Evolutionary conservation across 2,113 vertebrate species (phyloP).

Genomic region (Panthera uncia): DNA sequence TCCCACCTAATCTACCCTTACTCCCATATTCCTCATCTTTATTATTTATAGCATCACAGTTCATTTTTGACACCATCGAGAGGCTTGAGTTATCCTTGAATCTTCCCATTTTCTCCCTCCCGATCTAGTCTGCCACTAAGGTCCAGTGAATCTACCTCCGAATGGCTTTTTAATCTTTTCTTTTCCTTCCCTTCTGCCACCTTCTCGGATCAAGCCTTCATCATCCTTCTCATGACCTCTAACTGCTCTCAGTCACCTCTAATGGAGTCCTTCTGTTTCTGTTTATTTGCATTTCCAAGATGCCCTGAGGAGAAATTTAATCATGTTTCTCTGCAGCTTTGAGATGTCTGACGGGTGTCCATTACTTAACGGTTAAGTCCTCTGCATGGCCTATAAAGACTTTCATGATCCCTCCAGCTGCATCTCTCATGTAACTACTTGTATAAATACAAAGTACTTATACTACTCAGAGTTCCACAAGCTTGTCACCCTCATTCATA

Average conservation of each 20-base stretch:
- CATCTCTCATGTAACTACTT: not conserved
- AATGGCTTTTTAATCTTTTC: not conserved
- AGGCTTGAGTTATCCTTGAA: not conserved
- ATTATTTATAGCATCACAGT: not conserved
- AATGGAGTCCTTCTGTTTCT: not conserved
- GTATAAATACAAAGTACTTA: not conserved
- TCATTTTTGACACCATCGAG: not conserved
- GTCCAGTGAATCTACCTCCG: not conserved
- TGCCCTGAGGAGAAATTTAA: not conserved
- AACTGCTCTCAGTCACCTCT: not conserved
- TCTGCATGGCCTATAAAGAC: not conserved
- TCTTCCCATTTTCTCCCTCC: not conserved
- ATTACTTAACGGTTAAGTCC: not conserved
- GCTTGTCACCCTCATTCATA: not conserved
- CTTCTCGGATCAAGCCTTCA: not conserved
- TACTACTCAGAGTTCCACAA: not conserved
- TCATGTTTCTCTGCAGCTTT: not conserved
- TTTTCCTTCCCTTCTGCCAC: not conserved
- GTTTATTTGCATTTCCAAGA: not conserved
- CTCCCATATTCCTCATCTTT: not conserved
- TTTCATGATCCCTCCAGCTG: not conserved
- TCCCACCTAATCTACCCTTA: not conserved
- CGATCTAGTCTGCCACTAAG: not conserved
- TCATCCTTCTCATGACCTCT: not conserved
- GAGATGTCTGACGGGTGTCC: not conserved